Evolutionary conservation across 2,797 vertebrate species (phyloP).

Genomic region (Cyclopterus lumpus): DNA sequence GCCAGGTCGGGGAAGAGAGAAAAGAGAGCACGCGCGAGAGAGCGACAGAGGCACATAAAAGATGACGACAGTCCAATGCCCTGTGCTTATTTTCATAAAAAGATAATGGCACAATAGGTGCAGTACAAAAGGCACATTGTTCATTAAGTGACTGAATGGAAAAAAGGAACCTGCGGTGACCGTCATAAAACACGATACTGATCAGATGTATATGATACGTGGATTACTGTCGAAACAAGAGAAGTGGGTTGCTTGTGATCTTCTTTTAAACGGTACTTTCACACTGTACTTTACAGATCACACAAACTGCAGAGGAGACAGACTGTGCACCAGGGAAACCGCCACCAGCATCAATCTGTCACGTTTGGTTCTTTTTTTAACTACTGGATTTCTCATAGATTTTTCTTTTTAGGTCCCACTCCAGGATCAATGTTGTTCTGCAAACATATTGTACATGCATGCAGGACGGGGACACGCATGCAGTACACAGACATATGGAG

Average conservation of each 20-base stretch:
- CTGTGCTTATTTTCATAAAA: slow-evolving; percentile 76
- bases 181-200: slow-evolving; percentile 65
- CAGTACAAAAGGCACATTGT: slow-evolving; percentile 73
- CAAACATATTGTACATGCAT: slow-evolving; percentile 46
- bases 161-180: slow-evolving; percentile 62
- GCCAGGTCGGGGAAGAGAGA: slow-evolving; percentile 50
- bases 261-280: slow-evolving; percentile 55
- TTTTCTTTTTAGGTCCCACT: slow-evolving; percentile 67
- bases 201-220: slow-evolving; percentile 62
- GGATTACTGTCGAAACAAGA: slow-evolving; percentile 67
- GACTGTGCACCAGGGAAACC: slow-evolving; percentile 44
- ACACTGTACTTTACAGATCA: slow-evolving; percentile 60
- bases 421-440: slow-evolving; percentile 73
- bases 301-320: slow-evolving; percentile 47
- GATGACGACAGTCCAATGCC: slow-evolving; percentile 65
- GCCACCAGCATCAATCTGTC: slow-evolving; percentile 69
- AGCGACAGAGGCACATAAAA: slow-evolving; percentile 70
- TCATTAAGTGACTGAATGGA: slow-evolving; percentile 66
- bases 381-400: slow-evolving; percentile 65
- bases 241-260: slow-evolving; percentile 58
- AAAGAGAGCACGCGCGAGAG: slow-evolving; percentile 26
- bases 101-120: slow-evolving; percentile 66
- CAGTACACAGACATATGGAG: slow-evolving; percentile 26
- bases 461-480: slow-evolving; percentile 18
- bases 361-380: slow-evolving; percentile 76